These are phyloP conservation scores for fruit fly (Drosophila melanogaster) DNA, from an alignment of 1,140 invertebrate genomes.

Conservation along the genomic window DNA sequence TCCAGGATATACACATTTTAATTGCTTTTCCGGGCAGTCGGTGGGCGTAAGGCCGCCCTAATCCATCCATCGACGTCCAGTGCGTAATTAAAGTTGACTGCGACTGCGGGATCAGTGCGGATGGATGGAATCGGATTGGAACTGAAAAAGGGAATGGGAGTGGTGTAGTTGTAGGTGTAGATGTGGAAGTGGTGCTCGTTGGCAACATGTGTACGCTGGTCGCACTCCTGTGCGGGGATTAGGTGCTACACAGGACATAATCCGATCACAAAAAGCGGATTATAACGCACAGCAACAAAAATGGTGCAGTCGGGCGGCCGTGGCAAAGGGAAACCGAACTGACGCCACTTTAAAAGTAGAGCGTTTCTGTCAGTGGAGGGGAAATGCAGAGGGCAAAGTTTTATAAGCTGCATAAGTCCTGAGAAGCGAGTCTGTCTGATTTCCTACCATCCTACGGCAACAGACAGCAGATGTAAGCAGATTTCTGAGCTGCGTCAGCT, in stretches of 20 bases:
- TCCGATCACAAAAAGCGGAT: constrained; percentile 81
- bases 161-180: neutral
- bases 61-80: constrained; percentile 64
- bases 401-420: constrained; percentile 66
- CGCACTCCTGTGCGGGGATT: constrained; percentile 54
- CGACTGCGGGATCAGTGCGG: constrained; percentile 66
- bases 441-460: constrained; percentile 4
- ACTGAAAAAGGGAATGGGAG: neutral
- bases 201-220: constrained; percentile 41
- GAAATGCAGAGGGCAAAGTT: constrained; percentile 32
- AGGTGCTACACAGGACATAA: constrained; percentile 77
- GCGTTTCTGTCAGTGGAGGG: constrained; percentile 16
- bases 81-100: constrained; percentile 77
- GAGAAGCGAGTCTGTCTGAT: constrained; percentile 21
- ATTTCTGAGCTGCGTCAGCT: constrained; percentile 45
- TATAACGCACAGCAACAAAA: constrained; percentile 69
- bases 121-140: constrained; percentile 1
- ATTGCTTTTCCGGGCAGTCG: constrained; percentile 64
- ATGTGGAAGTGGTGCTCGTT: neutral
- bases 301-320: constrained; percentile 23
- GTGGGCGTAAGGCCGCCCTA: constrained; percentile 58
- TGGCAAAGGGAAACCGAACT: constrained; percentile 27
- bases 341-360: constrained; percentile 70
- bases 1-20: constrained; percentile 67
- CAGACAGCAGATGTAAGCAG: constrained; percentile 29